Conservation (phyloP, 2,888 invertebrate species). For the Pandemis heparana region DNA sequence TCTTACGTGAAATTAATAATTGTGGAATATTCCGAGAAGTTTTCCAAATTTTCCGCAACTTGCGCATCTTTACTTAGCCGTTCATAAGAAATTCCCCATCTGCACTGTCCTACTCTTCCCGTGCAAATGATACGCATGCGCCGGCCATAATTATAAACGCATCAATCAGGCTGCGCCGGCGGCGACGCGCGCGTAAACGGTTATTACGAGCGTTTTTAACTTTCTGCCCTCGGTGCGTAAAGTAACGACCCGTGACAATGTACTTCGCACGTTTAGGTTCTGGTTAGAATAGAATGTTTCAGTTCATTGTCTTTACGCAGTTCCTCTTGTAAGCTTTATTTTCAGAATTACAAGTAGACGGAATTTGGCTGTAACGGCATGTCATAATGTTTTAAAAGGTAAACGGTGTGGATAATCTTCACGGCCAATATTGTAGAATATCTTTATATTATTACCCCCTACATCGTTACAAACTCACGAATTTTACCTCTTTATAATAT, state of each 20-base stretch:
- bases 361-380: too few species aligned
- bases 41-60: background rate
- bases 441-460: too few species aligned
- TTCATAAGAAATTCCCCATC: background rate
- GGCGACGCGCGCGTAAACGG: slow-evolving; percentile 70
- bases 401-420: too few species aligned
- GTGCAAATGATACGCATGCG: slow-evolving; percentile 76
- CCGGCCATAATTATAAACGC: slow-evolving; percentile 81
- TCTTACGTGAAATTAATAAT: too few species aligned
- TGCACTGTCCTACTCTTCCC: slow-evolving; percentile 10
- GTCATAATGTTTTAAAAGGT: too few species aligned
- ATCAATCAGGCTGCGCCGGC: slow-evolving; percentile 77
- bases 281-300: background rate
- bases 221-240: slow-evolving; percentile 32
- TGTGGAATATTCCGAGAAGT: too few species aligned
- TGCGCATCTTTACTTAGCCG: background rate
- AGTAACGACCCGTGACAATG: slow-evolving; percentile 34
- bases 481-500: too few species aligned
- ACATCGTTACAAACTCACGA: too few species aligned
- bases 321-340: background rate
- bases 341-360: background rate
- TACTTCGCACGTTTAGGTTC: slow-evolving; percentile 6
- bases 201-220: slow-evolving; percentile 60
- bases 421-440: too few species aligned
- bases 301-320: too few species aligned